phyloP scores from a whole-genome alignment of 92 coral and sea anemone species.

The Porites rus region DNA sequence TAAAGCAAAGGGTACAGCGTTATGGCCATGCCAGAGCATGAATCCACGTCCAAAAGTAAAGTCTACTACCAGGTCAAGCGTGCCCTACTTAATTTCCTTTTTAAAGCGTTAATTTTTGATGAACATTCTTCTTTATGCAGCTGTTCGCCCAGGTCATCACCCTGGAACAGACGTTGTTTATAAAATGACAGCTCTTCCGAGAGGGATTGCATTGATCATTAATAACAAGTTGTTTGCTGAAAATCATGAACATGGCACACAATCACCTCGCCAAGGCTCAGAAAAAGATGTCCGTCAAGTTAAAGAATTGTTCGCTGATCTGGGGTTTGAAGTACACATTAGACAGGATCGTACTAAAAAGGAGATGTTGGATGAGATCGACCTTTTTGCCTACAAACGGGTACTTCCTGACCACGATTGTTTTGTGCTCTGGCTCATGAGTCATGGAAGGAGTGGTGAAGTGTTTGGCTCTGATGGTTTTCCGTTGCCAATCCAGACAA shows the following conservation, averaged over 20 bases:
- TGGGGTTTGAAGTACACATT: conserved; percentile 42
- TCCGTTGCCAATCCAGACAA: not conserved
- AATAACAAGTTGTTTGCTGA: conserved; percentile 62
- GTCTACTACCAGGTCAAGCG: too few relatives aligned
- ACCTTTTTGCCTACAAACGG: not conserved
- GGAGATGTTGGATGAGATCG: conserved; percentile 18
- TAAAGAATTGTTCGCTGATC: conserved; percentile 37
- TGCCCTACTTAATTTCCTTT: too few relatives aligned
- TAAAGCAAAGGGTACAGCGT: too few relatives aligned
- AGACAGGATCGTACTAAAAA: conserved; percentile 3
- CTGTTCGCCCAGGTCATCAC: not conserved
- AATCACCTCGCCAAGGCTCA: conserved; percentile 53
- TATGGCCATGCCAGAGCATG: too few relatives aligned
- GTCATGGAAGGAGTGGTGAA: conserved; percentile 67
- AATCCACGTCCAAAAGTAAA: too few relatives aligned
- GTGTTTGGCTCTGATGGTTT: conserved; percentile 65
- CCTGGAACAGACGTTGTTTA: conserved; percentile 38
- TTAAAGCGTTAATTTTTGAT: too few relatives aligned
- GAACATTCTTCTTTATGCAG: not conserved
- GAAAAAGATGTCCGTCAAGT: conserved; percentile 59
- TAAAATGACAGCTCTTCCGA: conserved; percentile 68
- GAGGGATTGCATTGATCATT: conserved; percentile 78
- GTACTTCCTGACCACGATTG: conserved; percentile 47
- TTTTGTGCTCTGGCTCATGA: conserved; percentile 78
- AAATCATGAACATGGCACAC: not conserved